Percentiles rank a stretch among this genome's conserved stretches.
Evolutionary conservation across 2,797 vertebrate genomes (phyloP).

Genomic region (Mallotus villosus): DNA sequence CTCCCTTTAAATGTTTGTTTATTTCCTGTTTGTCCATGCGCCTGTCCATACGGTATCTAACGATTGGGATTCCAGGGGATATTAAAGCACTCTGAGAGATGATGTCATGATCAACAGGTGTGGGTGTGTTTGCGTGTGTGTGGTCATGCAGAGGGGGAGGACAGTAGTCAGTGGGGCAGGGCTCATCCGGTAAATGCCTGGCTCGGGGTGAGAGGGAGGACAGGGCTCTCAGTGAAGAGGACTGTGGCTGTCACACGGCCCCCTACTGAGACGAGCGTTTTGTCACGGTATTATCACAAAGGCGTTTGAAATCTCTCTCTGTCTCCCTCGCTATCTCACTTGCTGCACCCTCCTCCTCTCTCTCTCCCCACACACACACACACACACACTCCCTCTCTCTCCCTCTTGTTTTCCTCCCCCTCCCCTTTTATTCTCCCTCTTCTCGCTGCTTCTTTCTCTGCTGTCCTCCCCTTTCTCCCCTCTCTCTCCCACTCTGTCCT

Average conservation of each 20-base stretch:
- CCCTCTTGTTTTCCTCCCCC: no score
- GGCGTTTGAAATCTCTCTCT: constrained; percentile 23
- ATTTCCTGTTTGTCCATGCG: background rate
- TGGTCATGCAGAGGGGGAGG: background rate
- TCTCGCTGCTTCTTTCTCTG: background rate
- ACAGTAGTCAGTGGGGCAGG: background rate
- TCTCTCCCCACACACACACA: constrained; percentile 1
- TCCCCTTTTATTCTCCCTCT: constrained; percentile 12
- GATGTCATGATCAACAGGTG: background rate
- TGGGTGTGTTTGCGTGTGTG: background rate
- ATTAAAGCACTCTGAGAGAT: background rate
- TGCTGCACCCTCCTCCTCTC: constrained; percentile 38
- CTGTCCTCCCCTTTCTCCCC: constrained; percentile 10
- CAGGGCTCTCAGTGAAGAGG: constrained; percentile 28
- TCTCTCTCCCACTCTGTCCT: constrained; percentile 6
- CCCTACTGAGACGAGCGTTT: constrained; percentile 37
- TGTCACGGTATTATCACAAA: constrained; percentile 48
- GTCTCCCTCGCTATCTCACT: constrained; percentile 23
- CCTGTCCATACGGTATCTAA: background rate
- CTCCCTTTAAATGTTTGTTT: background rate
- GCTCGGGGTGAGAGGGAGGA: constrained; percentile 22
- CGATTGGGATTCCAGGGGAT: background rate
- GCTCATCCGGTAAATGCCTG: background rate
- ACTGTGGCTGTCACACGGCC: constrained; percentile 33
- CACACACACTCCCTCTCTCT: no score